Conservation (phyloP, 2,797 vertebrate species). For the Sardinella longiceps region DNA sequence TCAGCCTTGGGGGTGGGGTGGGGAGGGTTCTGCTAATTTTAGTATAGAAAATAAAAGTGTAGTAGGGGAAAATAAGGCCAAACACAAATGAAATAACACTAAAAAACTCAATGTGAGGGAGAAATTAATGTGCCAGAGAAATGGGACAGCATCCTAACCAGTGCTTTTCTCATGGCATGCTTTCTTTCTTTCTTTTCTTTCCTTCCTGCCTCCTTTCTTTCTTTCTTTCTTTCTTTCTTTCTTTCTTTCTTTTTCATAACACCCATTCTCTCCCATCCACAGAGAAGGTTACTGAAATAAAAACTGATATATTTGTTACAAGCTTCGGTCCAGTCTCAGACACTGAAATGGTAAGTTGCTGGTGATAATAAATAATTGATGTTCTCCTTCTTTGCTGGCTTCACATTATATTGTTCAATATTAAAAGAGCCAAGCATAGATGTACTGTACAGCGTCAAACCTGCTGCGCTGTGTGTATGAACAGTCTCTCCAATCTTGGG, state of each 20-base stretch:
- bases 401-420: neutral
- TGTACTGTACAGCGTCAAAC: neutral
- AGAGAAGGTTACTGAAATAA: constrained; percentile 97
- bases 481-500: neutral
- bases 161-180: neutral
- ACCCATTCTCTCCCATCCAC: constrained; percentile 53
- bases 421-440: neutral
- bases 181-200: too few species aligned
- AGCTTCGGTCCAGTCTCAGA: constrained; percentile 97
- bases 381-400: neutral
- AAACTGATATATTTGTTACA: constrained; percentile 97
- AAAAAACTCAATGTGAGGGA: neutral
- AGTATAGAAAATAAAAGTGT: neutral
- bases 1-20: neutral
- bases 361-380: neutral
- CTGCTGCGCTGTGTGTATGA: neutral
- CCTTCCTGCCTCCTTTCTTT: too few species aligned
- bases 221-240: too few species aligned
- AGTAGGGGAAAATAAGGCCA: constrained; percentile 23
- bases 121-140: neutral
- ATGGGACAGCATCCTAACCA: neutral
- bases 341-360: constrained; percentile 90
- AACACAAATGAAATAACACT: neutral
- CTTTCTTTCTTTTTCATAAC: neutral
- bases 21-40: neutral